phyloP scores from a whole-genome alignment of 92 coral and sea anemone genomes.

The Bergia puertoricense region DNA sequence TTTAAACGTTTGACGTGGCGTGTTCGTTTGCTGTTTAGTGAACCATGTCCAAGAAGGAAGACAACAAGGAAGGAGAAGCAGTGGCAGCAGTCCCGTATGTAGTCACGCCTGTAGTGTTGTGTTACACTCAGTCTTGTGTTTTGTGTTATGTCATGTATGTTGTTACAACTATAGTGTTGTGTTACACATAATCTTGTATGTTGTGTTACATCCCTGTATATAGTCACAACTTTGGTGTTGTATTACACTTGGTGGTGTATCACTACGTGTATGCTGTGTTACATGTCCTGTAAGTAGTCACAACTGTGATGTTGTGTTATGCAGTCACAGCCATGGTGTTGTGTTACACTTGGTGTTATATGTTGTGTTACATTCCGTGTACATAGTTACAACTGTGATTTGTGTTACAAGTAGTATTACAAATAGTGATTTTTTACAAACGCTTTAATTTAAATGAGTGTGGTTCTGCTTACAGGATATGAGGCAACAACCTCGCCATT shows the following conservation, averaged over 20 bases:
- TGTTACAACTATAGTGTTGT: not conserved
- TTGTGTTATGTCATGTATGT: not conserved
- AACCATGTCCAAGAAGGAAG: slow-evolving; percentile 57
- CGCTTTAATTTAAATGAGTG: not conserved
- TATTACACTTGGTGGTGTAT: not conserved
- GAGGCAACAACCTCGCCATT: slow-evolving; percentile 29
- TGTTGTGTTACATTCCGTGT: not conserved
- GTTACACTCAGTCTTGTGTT: no score
- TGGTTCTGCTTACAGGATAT: slow-evolving; percentile 1
- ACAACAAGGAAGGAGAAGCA: slow-evolving; percentile 55
- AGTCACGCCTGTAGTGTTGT: not conserved
- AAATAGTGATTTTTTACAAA: no score
- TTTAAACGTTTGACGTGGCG: not conserved
- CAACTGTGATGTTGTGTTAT: not conserved
- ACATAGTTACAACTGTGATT: not conserved
- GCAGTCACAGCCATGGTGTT: not conserved
- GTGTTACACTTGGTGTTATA: not conserved
- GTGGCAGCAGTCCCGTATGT: slow-evolving; percentile 84
- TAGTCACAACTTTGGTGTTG: not conserved
- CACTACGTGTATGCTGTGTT: not conserved
- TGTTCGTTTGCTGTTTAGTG: slow-evolving; percentile 16
- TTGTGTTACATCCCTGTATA: not conserved
- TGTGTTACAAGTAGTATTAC: not conserved
- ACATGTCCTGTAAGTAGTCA: not conserved
- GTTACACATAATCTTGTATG: not conserved